These are phyloP conservation scores for Drosophila jambulina DNA, from an alignment of 1,140 invertebrate genomes.

Conservation along the genomic window DNA sequence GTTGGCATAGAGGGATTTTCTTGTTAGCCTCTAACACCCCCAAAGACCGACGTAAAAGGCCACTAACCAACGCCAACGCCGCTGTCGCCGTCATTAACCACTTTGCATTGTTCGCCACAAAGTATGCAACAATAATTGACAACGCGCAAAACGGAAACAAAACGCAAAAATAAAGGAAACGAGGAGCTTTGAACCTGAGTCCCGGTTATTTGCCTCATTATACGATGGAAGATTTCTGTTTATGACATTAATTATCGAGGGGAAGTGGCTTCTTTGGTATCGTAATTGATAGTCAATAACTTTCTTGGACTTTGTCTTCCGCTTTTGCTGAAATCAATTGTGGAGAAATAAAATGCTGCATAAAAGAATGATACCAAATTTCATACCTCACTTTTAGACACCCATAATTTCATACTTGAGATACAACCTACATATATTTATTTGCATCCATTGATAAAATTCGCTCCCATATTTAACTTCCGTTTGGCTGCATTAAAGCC, in stretches of 20 bases:
- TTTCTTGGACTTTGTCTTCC: neutral
- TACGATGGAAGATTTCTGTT: constrained; percentile 10
- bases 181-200: constrained; percentile 26
- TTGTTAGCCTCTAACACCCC: constrained; percentile 58
- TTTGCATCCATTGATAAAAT: neutral
- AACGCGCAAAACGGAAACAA: constrained; percentile 52
- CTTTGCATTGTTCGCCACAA: constrained; percentile 53
- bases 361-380: neutral
- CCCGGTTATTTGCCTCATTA: constrained; percentile 33
- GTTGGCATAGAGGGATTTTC: constrained; percentile 79
- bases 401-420: neutral
- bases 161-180: constrained; percentile 37
- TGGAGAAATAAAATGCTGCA: too few species aligned
- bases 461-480: neutral
- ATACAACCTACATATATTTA: neutral
- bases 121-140: constrained; percentile 74
- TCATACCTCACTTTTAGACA: neutral
- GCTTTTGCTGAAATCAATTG: too few species aligned
- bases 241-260: constrained; percentile 35
- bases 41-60: constrained; percentile 24
- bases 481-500: neutral
- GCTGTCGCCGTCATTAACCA: constrained; percentile 39
- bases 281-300: neutral
- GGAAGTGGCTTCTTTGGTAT: neutral
- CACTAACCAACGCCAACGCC: constrained; percentile 12